Conservation (phyloP, 2,888 invertebrate genomes). For the Callinectes sapidus region DNA sequence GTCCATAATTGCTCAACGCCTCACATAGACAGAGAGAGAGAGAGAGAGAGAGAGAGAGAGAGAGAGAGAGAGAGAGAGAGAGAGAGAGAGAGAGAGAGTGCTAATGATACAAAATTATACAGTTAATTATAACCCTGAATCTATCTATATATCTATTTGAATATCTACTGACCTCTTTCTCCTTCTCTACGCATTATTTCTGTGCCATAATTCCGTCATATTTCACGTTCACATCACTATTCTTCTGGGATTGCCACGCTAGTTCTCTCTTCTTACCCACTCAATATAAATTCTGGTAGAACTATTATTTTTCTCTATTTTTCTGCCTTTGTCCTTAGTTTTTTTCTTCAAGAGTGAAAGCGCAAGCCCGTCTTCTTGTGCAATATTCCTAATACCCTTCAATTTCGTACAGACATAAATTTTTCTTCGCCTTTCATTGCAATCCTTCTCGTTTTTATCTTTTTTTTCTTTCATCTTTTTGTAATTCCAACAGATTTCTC, state of each 20-base stretch:
- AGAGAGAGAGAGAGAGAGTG: not conserved
- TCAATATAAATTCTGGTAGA: no score
- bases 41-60: not conserved
- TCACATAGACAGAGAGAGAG: not conserved
- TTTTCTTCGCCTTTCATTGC: not conserved
- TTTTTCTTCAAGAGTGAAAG: not conserved
- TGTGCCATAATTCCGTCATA: not conserved
- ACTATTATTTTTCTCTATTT: no score
- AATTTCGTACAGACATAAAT: not conserved
- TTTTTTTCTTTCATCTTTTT: not conserved
- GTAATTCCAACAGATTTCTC: no score
- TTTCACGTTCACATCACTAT: no score
- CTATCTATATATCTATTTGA: not conserved
- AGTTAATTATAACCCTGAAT: not conserved
- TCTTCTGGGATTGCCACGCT: no score
- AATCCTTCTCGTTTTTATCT: not conserved
- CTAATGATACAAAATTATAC: not conserved
- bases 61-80: not conserved
- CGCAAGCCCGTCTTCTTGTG: no score
- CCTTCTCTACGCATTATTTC: not conserved
- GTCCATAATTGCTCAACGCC: not conserved
- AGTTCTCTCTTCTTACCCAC: no score
- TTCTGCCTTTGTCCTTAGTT: not conserved
- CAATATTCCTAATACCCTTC: not conserved
- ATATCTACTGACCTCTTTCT: not conserved